These are phyloP conservation scores for Anastatus disparis DNA, from an alignment of 1,140 invertebrate species.

Conservation along the genomic window DNA sequence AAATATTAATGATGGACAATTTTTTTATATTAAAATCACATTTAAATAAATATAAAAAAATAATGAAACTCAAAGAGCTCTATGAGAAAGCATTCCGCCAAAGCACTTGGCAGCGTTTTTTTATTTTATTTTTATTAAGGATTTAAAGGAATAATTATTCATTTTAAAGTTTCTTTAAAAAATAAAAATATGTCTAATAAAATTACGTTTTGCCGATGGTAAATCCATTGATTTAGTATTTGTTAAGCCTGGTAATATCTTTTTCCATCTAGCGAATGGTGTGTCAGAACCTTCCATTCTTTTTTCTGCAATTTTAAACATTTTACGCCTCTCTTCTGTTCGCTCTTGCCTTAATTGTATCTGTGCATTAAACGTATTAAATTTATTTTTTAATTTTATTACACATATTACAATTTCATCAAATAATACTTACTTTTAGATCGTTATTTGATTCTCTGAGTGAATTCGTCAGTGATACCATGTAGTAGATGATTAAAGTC, in stretches of 20 bases:
- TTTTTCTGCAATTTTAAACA: slow-evolving; percentile 86
- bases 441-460: slow-evolving; percentile 87
- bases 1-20: no score
- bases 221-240: slow-evolving; percentile 58
- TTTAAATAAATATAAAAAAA: no score
- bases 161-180: no score
- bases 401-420: neutral
- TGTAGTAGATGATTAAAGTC: slow-evolving; percentile 94
- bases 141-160: no score
- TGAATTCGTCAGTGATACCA: slow-evolving; percentile 89
- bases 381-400: neutral
- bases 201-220: slow-evolving; percentile 40
- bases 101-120: no score
- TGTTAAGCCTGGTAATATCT: slow-evolving; percentile 72
- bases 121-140: no score
- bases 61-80: no score
- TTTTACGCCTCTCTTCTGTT: slow-evolving; percentile 91
- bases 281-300: slow-evolving; percentile 71
- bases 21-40: no score
- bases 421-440: slow-evolving; percentile 38
- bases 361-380: slow-evolving; percentile 55
- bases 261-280: slow-evolving; percentile 77
- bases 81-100: no score
- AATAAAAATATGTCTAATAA: no score
- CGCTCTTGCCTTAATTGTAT: slow-evolving; percentile 86